phyloP scores from a whole-genome alignment of 1,140 invertebrate species.

The Liolophura sinensis region DNA sequence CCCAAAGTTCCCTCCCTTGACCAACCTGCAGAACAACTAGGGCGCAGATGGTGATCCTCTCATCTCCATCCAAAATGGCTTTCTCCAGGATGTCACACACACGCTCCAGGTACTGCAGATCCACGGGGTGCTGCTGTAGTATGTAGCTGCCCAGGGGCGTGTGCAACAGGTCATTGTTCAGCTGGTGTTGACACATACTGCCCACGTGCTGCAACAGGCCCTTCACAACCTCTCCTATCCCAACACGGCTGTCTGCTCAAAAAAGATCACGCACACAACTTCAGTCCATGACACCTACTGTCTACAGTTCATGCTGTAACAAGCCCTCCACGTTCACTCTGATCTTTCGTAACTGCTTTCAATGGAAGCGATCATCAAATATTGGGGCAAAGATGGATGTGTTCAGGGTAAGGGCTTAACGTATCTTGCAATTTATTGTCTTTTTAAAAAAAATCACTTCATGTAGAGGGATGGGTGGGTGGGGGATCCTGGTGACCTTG shows the following conservation, averaged over 20 bases:
- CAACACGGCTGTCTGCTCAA: conserved; percentile 3
- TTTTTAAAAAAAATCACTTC: too few relatives aligned
- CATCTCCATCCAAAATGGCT: conserved; percentile 36
- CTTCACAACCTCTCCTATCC: conserved; percentile 28
- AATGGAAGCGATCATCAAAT: too few relatives aligned
- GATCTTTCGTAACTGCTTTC: background rate
- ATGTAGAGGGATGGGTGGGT: too few relatives aligned
- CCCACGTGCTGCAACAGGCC: conserved; percentile 50
- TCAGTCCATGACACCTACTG: too few relatives aligned
- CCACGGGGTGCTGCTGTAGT: conserved; percentile 39
- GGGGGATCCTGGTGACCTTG: background rate
- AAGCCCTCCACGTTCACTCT: too few relatives aligned
- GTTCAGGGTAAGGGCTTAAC: too few relatives aligned
- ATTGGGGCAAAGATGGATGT: too few relatives aligned
- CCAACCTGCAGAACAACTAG: conserved; percentile 52
- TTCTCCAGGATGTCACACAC: conserved; percentile 50
- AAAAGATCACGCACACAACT: too few relatives aligned
- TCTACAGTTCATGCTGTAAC: too few relatives aligned
- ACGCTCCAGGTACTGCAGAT: conserved; percentile 39
- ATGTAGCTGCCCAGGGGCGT: conserved; percentile 34
- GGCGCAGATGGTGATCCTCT: conserved; percentile 41
- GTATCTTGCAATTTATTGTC: too few relatives aligned
- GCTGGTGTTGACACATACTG: conserved; percentile 52
- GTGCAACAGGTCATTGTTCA: conserved; percentile 38
- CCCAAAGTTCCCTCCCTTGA: background rate